These are phyloP conservation scores for Echinarachnius parma DNA, from an alignment of 53 echinoderm and acorn worm species.

Conservation along the genomic window DNA sequence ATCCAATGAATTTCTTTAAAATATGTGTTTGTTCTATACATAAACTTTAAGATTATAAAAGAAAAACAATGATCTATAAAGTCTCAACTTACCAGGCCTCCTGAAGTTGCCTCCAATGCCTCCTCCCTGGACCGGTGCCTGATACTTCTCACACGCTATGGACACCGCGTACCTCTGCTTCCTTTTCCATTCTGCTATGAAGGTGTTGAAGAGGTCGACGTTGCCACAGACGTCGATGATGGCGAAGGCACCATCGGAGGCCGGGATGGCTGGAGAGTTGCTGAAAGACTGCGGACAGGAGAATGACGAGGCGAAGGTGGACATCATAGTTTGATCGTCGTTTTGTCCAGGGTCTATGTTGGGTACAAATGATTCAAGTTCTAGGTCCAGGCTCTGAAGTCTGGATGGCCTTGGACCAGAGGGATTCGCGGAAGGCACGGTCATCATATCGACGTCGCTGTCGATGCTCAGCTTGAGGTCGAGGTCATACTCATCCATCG, in stretches of 20 bases:
- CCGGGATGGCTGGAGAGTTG: conserved; percentile 45
- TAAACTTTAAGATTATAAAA: background rate
- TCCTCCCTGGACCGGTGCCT: conserved; percentile 62
- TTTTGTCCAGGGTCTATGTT: conserved; percentile 29
- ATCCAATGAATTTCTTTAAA: too few species aligned
- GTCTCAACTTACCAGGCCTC: conserved; percentile 17
- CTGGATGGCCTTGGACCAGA: conserved; percentile 12
- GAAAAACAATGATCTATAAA: background rate
- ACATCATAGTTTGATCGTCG: background rate
- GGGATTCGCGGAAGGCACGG: too few species aligned
- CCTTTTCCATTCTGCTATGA: conserved; percentile 76
- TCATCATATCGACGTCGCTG: conserved; percentile 50
- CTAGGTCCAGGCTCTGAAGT: too few species aligned
- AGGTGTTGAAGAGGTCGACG: conserved; percentile 76
- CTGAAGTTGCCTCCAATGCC: conserved; percentile 87
- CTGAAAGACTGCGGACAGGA: conserved; percentile 33
- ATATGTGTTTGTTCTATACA: too few species aligned
- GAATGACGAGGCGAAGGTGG: conserved; percentile 16
- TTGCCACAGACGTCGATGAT: conserved; percentile 91
- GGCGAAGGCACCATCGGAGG: conserved; percentile 72
- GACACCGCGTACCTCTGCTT: conserved; percentile 75
- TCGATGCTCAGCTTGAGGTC: conserved; percentile 47
- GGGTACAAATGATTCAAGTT: background rate
- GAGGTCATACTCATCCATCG: conserved; percentile 48
- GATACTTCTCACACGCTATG: conserved; percentile 79